Evolutionary conservation across 2,113 vertebrate genomes (phyloP).

Genomic region (Hemicordylus capensis): DNA sequence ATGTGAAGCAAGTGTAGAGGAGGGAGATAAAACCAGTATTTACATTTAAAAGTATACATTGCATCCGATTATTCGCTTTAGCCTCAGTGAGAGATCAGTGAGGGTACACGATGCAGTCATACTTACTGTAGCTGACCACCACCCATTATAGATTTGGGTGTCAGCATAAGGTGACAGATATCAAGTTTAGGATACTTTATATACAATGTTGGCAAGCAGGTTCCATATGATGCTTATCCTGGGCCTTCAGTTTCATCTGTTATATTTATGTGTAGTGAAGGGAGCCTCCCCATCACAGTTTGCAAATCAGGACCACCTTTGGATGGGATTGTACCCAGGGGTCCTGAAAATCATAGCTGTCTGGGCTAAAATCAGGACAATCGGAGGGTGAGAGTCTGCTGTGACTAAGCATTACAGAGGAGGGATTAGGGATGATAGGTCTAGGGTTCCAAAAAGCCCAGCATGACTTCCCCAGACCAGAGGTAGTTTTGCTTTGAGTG

Average conservation of each 20-base stretch:
- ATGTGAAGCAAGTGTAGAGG: not conserved
- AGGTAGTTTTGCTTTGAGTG: not conserved
- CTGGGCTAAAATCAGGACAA: too few relatives aligned
- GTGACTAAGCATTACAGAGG: too few relatives aligned
- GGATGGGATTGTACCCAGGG: too few relatives aligned
- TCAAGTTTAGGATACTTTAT: not conserved
- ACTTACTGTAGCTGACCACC: too few relatives aligned
- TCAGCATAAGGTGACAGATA: not conserved
- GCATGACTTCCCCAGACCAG: not conserved
- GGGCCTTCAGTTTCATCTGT: too few relatives aligned
- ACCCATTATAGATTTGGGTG: too few relatives aligned
- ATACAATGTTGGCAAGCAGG: not conserved
- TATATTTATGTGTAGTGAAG: too few relatives aligned
- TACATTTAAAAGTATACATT: not conserved
- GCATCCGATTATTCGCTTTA: not conserved
- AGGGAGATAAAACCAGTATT: not conserved
- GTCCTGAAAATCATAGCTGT: too few relatives aligned
- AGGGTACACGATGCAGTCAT: too few relatives aligned
- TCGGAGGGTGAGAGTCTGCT: too few relatives aligned
- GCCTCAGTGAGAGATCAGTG: not conserved
- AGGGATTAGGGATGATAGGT: not conserved
- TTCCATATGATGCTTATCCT: not conserved
- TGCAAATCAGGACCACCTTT: too few relatives aligned
- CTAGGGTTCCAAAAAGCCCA: not conserved
- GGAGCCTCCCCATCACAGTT: too few relatives aligned